Evolutionary conservation across 2,888 invertebrate genomes (phyloP).

Genomic region (Adelphocoris suturalis): DNA sequence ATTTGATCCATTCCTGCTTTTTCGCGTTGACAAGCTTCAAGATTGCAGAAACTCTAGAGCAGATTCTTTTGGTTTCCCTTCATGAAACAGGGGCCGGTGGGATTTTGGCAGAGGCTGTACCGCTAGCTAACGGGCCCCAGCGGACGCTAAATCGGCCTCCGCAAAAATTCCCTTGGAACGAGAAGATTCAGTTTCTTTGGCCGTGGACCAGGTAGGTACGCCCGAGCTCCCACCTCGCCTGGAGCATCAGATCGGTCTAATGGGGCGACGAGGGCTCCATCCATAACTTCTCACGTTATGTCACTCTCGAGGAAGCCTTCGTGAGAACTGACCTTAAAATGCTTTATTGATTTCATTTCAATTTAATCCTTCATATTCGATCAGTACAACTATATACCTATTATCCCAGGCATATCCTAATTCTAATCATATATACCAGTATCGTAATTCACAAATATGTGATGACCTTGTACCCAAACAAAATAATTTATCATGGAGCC

Average conservation of each 20-base stretch:
- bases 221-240: neutral
- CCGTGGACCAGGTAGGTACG: conserved; percentile 18
- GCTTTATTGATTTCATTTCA: too few relatives aligned
- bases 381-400: too few relatives aligned
- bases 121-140: conserved; percentile 66
- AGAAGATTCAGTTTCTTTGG: conserved; percentile 22
- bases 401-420: too few relatives aligned
- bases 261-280: neutral
- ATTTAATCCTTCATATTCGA: too few relatives aligned
- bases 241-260: neutral
- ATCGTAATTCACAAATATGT: too few relatives aligned
- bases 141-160: conserved; percentile 68
- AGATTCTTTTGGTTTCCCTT: neutral
- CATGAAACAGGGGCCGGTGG: neutral
- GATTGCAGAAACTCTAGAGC: neutral
- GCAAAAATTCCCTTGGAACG: conserved; percentile 59
- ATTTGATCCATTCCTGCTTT: too few relatives aligned
- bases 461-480: too few relatives aligned
- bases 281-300: too few relatives aligned
- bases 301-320: neutral
- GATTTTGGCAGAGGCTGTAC: conserved; percentile 66
- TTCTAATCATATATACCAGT: too few relatives aligned
- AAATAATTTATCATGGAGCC: too few relatives aligned
- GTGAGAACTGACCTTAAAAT: neutral
- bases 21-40: neutral